phyloP scores from a whole-genome alignment of 2,888 invertebrate genomes.

The Agrotis exclamationis region DNA sequence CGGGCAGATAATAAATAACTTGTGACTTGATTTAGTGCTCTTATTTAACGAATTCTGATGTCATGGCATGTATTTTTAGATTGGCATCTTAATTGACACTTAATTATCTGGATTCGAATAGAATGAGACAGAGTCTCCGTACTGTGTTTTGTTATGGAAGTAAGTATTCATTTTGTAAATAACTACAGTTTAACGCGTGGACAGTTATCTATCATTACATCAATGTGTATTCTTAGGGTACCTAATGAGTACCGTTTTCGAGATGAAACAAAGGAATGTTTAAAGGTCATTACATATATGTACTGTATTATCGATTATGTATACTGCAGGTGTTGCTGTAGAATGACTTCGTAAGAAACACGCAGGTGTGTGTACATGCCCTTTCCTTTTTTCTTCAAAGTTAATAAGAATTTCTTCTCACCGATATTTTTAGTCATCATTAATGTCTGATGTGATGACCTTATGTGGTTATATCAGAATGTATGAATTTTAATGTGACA shows the following conservation, averaged over 20 bases:
- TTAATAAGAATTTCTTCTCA: slow-evolving; percentile 34
- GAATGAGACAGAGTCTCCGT: not conserved
- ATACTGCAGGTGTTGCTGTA: slow-evolving; percentile 45
- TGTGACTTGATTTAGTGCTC: slow-evolving; percentile 33
- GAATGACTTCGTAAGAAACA: slow-evolving; percentile 15
- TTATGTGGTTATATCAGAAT: slow-evolving; percentile 7
- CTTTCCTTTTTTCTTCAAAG: slow-evolving; percentile 35
- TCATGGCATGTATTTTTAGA: slow-evolving; percentile 36
- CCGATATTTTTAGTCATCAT: slow-evolving; percentile 20
- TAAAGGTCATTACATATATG: slow-evolving; percentile 19
- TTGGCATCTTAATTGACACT: slow-evolving; percentile 45
- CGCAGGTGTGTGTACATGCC: slow-evolving; percentile 54
- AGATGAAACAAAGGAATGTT: slow-evolving; percentile 22
- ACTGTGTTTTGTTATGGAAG: slow-evolving; percentile 2
- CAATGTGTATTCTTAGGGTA: not conserved
- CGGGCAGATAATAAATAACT: slow-evolving; percentile 29
- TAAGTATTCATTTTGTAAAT: too few relatives aligned
- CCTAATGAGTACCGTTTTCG: slow-evolving; percentile 18
- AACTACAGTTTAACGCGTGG: too few relatives aligned
- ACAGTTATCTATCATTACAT: slow-evolving; percentile 6
- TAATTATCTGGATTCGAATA: slow-evolving; percentile 29
- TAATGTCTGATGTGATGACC: slow-evolving; percentile 18
- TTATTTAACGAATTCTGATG: slow-evolving; percentile 39
- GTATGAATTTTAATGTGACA: slow-evolving; percentile 17
- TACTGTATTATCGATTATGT: slow-evolving; percentile 19